Base-by-base conservation (phyloP, 1,140 invertebrate species). In the Drosophila sulfurigaster region DNA sequence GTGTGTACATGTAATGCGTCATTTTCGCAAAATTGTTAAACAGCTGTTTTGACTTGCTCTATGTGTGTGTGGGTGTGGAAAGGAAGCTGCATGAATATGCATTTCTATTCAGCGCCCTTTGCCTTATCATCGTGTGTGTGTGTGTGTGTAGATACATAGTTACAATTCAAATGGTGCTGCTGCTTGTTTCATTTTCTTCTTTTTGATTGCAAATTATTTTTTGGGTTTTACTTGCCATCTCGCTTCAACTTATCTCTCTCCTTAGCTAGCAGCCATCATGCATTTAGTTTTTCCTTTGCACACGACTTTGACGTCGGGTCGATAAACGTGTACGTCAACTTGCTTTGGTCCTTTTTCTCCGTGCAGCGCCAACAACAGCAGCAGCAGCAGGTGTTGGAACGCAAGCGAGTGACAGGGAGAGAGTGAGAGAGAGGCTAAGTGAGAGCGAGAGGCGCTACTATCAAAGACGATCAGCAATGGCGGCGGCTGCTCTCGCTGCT, bases 1-100 rank as follows among this genome's bases (percentile, higher is more conserved):
- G 11, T 52, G 20, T 41, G 13, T 49, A 16, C n/a, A 25, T 54
- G 16, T 16, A 51, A 48, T 70, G 67, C 58, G 67, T 68, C 57
- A 62, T 62, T 43, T 46, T 57, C 54, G 32, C 54, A 48, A 45
- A 59, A 69, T 45, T 68, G 66, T 41, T 49, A 71, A 73, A 82
- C 54, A 78, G 66, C 66, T 69, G 66, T 69, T 69, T 62, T n/a
- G 57, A n/a, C 46, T 32, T 7, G 7, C 32, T 7, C 5, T 32
- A 8, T 32, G 13, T 51, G 43, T 13, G 3, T 41, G 59, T 45
- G 13, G 32, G 45, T 15, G 3, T 41, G 59, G 32, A 25, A 51
- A 70, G 49, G 48, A 58, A 41, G 51, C 32, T 57, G 35, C 32
- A 56, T 38, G 52, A 56, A 56, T 35, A 38, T 56, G 52, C 52